phyloP scores from a whole-genome alignment of 2,113 vertebrate genomes.

The Forbesichthys agassizii region DNA sequence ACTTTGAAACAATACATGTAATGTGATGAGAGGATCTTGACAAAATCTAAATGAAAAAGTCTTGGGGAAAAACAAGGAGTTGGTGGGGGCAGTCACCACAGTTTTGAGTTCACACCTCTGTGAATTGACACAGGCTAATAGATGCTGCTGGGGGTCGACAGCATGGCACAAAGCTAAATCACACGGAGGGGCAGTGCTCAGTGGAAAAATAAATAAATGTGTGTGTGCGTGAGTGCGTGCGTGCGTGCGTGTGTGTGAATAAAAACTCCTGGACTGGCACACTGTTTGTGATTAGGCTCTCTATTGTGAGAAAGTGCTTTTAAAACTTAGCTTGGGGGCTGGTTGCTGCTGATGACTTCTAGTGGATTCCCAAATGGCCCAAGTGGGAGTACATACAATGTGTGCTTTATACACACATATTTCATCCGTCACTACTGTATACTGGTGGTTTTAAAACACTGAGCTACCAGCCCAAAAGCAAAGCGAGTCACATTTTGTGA shows the following conservation, averaged over 20 bases:
- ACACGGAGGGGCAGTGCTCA: constrained; percentile 32
- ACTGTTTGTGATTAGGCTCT: constrained; percentile 51
- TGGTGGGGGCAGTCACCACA: constrained; percentile 40
- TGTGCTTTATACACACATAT: too few species aligned
- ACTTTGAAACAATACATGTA: constrained; percentile 64
- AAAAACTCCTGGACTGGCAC: constrained; percentile 54
- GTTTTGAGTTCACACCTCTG: constrained; percentile 36
- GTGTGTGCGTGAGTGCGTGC: too few species aligned
- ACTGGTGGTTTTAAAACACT: too few species aligned
- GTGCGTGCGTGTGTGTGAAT: constrained; percentile 26
- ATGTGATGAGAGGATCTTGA: constrained; percentile 76
- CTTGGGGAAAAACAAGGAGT: constrained; percentile 56
- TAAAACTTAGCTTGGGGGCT: constrained; percentile 28
- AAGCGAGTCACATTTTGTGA: too few species aligned
- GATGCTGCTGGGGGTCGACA: constrained; percentile 51
- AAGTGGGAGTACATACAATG: not conserved
- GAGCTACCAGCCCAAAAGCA: too few species aligned
- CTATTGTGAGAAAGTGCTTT: constrained; percentile 37
- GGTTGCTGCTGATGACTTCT: not conserved
- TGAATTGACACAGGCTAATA: constrained; percentile 58
- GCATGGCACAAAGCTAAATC: constrained; percentile 59
- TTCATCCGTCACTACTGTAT: too few species aligned
- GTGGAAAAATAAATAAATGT: constrained; percentile 1
- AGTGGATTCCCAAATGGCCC: constrained; percentile 30
- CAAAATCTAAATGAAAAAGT: constrained; percentile 81